Base-by-base conservation (phyloP, 2,113 vertebrate species). In the Ochotona princeps region DNA sequence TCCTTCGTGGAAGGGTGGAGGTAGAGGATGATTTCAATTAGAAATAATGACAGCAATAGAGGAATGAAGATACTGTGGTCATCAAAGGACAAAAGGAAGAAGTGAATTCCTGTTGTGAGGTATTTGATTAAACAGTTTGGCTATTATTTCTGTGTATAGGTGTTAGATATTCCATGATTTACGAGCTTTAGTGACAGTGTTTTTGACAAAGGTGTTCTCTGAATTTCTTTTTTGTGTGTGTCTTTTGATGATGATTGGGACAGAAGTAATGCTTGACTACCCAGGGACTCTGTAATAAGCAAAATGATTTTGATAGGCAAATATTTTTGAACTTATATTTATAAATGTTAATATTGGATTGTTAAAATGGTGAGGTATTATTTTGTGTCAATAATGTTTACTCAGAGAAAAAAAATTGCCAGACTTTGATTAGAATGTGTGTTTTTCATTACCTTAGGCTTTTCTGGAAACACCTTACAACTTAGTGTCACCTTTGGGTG, bases 1-100 rank as follows among this genome's bases (percentile, higher is more conserved):
- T 97, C 88, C 97, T 96, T 96, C 94, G 92, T 92, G 83, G 96
- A 96, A 97, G 97, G 97, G 97, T 96, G 97, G 97, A 92, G 94
- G 75, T 91, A 73, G 88, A 96, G 84, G 92, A 94, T 93, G 90
- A 97, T 95, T 96, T 96, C 94, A 96, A 96, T 96, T 96, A 96
- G 96, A 96, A 97, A 97, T 97, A 97, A 97, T 97, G 96, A 97
- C 92, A 96, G 94, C 70, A 90, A 83, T 90, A 90, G 90, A 96
- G 26, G 65, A 69, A 96, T 97, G 95, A 96, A 93, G 96, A 91
- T 92, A 88, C 57, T 23, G 92, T 92, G 93, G 85, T 30, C 78
- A 96, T 66, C 69, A 92, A 91, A 94, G 87, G 78, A 96, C 54
- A 87, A 96, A 96, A 90, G 60, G 66, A 74, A 96, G 90, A 95